A percentile compares a stretch with the other conserved stretches of the same genome.
Evolutionary conservation across 2,888 invertebrate genomes (phyloP).

Genomic region (Hanleya hanleyi): DNA sequence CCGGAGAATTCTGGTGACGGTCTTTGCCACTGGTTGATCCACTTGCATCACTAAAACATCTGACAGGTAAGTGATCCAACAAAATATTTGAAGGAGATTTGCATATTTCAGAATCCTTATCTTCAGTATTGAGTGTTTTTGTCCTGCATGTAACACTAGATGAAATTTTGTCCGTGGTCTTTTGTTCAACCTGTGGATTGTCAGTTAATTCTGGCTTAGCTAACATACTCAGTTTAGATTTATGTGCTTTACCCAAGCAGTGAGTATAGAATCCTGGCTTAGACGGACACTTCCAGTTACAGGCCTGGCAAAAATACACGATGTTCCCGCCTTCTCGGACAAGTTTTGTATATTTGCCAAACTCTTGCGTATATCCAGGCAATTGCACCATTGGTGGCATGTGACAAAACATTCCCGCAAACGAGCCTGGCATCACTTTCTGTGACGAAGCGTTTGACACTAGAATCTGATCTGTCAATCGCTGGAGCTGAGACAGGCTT

Average conservation of each 20-base stretch:
- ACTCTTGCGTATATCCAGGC: slow-evolving; percentile 53
- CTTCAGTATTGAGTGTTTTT: no score
- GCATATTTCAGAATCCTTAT: no score
- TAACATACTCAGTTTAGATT: neutral
- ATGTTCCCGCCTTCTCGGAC: slow-evolving; percentile 61
- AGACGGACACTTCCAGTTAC: slow-evolving; percentile 60
- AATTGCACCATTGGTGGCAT: neutral
- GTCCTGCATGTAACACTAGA: no score
- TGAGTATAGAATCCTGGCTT: slow-evolving; percentile 55
- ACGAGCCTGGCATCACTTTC: slow-evolving; percentile 3
- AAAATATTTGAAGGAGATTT: no score
- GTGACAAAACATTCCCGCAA: neutral
- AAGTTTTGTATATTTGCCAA: slow-evolving; percentile 59
- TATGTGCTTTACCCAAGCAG: slow-evolving; percentile 47
- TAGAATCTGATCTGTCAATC: slow-evolving; percentile 52
- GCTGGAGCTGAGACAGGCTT: slow-evolving; percentile 36
- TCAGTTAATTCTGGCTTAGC: no score
- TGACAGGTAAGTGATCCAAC: no score
- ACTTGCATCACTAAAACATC: no score
- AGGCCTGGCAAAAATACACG: slow-evolving; percentile 62
- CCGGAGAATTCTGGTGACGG: no score
- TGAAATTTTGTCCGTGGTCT: no score
- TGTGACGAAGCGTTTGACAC: slow-evolving; percentile 25
- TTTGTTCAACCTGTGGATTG: no score
- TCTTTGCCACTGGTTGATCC: no score